Conservation (phyloP, 2,797 vertebrate species). For the Harpagifer antarcticus region DNA sequence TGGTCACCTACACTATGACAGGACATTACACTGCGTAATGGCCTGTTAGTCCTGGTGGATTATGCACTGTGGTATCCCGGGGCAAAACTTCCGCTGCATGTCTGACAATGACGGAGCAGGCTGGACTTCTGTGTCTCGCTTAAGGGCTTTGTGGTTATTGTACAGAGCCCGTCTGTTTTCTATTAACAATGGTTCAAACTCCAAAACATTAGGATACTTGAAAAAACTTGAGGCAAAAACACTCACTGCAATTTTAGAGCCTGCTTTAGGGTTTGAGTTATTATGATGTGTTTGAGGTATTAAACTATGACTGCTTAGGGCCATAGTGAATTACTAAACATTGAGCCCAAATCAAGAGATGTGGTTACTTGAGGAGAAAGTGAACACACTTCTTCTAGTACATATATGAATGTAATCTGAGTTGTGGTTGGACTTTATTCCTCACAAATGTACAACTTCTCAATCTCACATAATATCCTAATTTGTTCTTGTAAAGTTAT, state of each 20-base stretch:
- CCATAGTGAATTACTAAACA: too few relatives aligned
- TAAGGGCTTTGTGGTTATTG: slow-evolving; percentile 49
- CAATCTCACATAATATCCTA: too few relatives aligned
- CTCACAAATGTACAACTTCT: too few relatives aligned
- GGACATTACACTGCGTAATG: slow-evolving; percentile 63
- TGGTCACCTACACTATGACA: slow-evolving; percentile 51
- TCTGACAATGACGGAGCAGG: slow-evolving; percentile 65
- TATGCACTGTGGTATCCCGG: slow-evolving; percentile 40
- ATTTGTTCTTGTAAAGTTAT: too few relatives aligned
- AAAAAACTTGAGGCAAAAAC: slow-evolving; percentile 33
- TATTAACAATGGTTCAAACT: slow-evolving; percentile 60
- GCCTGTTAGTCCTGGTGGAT: slow-evolving; percentile 65
- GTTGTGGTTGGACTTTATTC: too few relatives aligned
- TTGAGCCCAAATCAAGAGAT: too few relatives aligned
- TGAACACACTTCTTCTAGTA: too few relatives aligned
- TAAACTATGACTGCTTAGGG: not conserved
- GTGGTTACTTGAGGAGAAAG: too few relatives aligned
- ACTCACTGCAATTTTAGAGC: slow-evolving; percentile 5
- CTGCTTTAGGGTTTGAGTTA: slow-evolving; percentile 12
- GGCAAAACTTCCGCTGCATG: slow-evolving; percentile 33
- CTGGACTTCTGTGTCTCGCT: slow-evolving; percentile 47
- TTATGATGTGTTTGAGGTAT: slow-evolving; percentile 15
- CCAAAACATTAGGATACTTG: slow-evolving; percentile 40
- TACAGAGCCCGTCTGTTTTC: slow-evolving; percentile 49
- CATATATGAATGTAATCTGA: too few relatives aligned